Evolutionary conservation across 2,797 vertebrate species (phyloP).

Genomic region (Centroberyx gerrardi): DNA sequence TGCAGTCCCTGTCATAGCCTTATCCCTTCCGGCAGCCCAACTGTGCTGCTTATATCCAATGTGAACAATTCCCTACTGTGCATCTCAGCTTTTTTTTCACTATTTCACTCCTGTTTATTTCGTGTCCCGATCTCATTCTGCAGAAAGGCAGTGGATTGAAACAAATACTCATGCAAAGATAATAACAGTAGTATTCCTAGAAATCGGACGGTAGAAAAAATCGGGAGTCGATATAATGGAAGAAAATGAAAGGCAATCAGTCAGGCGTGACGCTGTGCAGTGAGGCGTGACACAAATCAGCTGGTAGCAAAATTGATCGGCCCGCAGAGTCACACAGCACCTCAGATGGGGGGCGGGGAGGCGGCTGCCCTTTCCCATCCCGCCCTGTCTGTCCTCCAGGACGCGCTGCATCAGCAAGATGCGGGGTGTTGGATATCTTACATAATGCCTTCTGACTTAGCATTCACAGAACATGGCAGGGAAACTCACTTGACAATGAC

Average conservation of each 20-base stretch:
- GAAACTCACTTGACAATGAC: conserved; percentile 3
- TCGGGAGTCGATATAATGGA: conserved; percentile 36
- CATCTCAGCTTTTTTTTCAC: not conserved
- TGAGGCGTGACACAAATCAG: conserved; percentile 59
- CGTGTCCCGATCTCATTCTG: conserved; percentile 3
- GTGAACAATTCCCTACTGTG: conserved; percentile 17
- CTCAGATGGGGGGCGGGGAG: conserved; percentile 34
- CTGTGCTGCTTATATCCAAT: not conserved
- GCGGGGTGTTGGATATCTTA: conserved; percentile 49
- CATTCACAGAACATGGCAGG: conserved; percentile 19
- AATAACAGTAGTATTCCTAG: conserved; percentile 20
- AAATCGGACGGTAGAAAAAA: conserved; percentile 20
- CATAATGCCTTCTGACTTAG: conserved; percentile 49
- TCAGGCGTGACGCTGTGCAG: conserved; percentile 27
- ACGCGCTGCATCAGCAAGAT: conserved; percentile 72
- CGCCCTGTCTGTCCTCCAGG: conserved; percentile 66
- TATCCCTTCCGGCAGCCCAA: not conserved
- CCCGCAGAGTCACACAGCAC: conserved; percentile 62
- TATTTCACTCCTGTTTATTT: not conserved
- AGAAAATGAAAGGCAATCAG: conserved; percentile 27
- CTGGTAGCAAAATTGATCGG: conserved; percentile 67
- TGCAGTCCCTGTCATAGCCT: not conserved
- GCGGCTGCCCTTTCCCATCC: conserved; percentile 49
- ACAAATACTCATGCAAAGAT: conserved; percentile 1
- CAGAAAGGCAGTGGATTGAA: conserved; percentile 2